Base-by-base conservation (phyloP, 1,140 invertebrate genomes). In the Temnothorax longispinosus region DNA sequence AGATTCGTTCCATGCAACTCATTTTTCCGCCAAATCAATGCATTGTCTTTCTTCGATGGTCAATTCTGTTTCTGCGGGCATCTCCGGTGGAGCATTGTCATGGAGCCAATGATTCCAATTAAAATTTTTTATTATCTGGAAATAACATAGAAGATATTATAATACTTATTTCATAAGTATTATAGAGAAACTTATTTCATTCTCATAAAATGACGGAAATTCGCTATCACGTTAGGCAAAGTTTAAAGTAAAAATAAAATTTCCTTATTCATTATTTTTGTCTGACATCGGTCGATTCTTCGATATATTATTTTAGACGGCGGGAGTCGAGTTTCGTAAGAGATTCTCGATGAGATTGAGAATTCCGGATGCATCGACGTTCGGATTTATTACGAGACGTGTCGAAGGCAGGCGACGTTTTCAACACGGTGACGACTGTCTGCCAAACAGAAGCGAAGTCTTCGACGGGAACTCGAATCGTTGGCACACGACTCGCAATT, bases 401-500 rank as follows among this genome's bases (percentile, higher is more conserved):
- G 38, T 38, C 47, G 10, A 54, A 71, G 50, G 35, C 15, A 56
- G 21, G 35, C 13, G 50, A 81, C 64, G 38, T 71, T 69, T 41
- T 71, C 64, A 35, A 44, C 64, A 65, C 27, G 15, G n/a, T 80
- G 18, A 81, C 21, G 21, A 81, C 13, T 67, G 47, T 54, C 32
- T 60, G 77, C 60, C 76, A 78, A 47, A 35, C 21, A 69, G 67
- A 7, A 18, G n/a, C 47, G 13, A 69, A 41, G 21, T 65, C 60
- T 77, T 62, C 27, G 56, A 47, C 21, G 58, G 5, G 15, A 71
- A 54, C 13, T 52, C 11, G 35, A 69, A 81, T 71, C 64, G 64
- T 54, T 81, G 77, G 77, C 77, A 81, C 47, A 54, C 64, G 35
- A 71, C 15, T 80, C 62, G 15, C 77, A 35, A 71, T 71, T 81